Evolutionary conservation across 2,113 vertebrate genomes (phyloP), one percentile per base, ranked within the genome.

Genomic region (Crotalus horridus): DNA sequence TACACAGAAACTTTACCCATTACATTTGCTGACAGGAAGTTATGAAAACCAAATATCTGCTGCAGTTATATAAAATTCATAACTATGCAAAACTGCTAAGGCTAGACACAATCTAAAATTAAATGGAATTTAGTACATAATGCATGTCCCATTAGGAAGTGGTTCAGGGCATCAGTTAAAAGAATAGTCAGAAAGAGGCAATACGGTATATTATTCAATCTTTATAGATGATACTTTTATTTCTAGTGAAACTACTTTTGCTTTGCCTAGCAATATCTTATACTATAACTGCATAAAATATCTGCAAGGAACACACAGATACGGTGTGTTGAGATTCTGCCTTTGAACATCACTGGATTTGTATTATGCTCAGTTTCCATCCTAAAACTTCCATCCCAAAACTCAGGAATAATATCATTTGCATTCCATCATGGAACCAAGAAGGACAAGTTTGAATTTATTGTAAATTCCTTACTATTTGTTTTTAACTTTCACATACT

Each of bases 11-110:
- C 51, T 90, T 94, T 88, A 91, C 33, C 6, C 24, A 92, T 59
- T 53, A 46, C 11, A 95, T 92, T 92, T 85, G 53, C 91, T 94
- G 39, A 54, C 53, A n/a, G 58, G 48, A 94, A 95, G 29, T 89
- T 91, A 39, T 89, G 86, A 69, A 43, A 95, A 91, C 48, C 58
- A 88, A 93, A 61, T 92, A 61, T 55, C 69, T 89, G 17, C n/a
- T 86, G 54, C n/a, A 24, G 88, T 89, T 93, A 61, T n/a, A 89
- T 54, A 93, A 93, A 90, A 93, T 87, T 93, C 56, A 54, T 90
- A 90, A 93, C 74, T 54, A 90, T 90, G 56, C 56, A 93, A 90
- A 93, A 93, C 56, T 86, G 56, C 89, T 93, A 90, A 87, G 74
- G 92, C 89, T 87, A 87, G 46, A 87, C 23, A 29, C 81, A 69